A percentile compares a stretch with the other conserved stretches of the same genome.
phyloP scores from a whole-genome alignment of 2,888 invertebrate species.

The Electrophaes corylata region DNA sequence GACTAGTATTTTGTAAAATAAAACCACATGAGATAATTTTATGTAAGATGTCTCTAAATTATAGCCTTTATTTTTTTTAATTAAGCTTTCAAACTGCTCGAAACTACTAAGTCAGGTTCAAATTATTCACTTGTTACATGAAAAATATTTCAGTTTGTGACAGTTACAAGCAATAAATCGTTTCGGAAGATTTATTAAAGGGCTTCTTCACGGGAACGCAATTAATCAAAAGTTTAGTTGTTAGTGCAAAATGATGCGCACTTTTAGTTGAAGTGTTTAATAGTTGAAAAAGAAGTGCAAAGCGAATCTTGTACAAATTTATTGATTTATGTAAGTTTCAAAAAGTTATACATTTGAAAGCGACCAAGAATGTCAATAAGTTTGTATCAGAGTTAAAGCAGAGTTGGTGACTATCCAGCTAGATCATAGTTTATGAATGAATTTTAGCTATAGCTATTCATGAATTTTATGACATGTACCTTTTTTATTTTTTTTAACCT shows the following conservation, averaged over 20 bases:
- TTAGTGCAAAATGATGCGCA: constrained; percentile 9
- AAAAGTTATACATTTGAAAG: too few species aligned
- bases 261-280: constrained; percentile 9
- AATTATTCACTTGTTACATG: not conserved
- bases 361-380: too few species aligned
- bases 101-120: not conserved
- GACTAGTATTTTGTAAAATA: too few species aligned
- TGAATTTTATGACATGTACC: too few species aligned
- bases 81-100: not conserved
- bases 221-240: constrained; percentile 11
- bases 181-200: constrained; percentile 1
- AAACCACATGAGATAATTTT: too few species aligned
- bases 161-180: not conserved
- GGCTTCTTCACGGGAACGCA: not conserved
- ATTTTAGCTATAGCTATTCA: too few species aligned
- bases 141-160: not conserved
- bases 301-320: not conserved
- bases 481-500: too few species aligned
- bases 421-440: too few species aligned
- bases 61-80: too few species aligned
- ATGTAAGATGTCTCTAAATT: too few species aligned
- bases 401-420: too few species aligned
- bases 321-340: constrained; percentile 5
- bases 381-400: too few species aligned
- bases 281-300: not conserved